phyloP scores from a whole-genome alignment of 2,113 vertebrate species.

The Hydrolagus affinis region DNA sequence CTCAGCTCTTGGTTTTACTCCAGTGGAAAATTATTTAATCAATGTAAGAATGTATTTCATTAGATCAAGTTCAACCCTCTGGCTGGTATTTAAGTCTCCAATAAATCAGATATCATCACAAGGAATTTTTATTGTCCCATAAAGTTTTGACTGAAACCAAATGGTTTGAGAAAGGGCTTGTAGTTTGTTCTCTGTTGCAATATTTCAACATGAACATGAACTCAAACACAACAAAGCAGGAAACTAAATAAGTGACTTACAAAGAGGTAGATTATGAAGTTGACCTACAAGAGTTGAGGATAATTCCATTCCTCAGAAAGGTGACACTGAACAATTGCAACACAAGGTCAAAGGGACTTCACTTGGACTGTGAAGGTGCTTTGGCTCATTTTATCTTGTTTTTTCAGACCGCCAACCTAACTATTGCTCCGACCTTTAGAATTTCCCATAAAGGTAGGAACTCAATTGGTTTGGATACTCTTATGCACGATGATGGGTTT shows the following conservation, averaged over 20 bases:
- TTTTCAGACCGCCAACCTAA: too few species aligned
- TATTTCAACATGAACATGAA: slow-evolving; percentile 8
- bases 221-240: slow-evolving; percentile 2
- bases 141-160: slow-evolving; percentile 20
- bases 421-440: too few species aligned
- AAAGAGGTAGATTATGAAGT: not conserved
- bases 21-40: slow-evolving; percentile 29
- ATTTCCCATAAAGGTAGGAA: too few species aligned
- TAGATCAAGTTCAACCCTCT: slow-evolving; percentile 19
- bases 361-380: too few species aligned
- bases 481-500: too few species aligned
- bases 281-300: not conserved
- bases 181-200: not conserved
- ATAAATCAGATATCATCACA: slow-evolving; percentile 26
- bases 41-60: slow-evolving; percentile 21
- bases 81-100: not conserved
- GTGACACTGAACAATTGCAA: too few species aligned
- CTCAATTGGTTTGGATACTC: too few species aligned
- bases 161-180: slow-evolving; percentile 16
- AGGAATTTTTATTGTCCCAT: slow-evolving; percentile 28
- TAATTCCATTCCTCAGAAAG: too few species aligned
- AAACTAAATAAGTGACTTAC: not conserved
- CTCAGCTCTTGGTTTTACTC: slow-evolving; percentile 5
- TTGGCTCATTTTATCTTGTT: too few species aligned
- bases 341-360: too few species aligned